Evolutionary conservation across 2,888 invertebrate species (phyloP).

Genomic region (Torymus texanus): DNA sequence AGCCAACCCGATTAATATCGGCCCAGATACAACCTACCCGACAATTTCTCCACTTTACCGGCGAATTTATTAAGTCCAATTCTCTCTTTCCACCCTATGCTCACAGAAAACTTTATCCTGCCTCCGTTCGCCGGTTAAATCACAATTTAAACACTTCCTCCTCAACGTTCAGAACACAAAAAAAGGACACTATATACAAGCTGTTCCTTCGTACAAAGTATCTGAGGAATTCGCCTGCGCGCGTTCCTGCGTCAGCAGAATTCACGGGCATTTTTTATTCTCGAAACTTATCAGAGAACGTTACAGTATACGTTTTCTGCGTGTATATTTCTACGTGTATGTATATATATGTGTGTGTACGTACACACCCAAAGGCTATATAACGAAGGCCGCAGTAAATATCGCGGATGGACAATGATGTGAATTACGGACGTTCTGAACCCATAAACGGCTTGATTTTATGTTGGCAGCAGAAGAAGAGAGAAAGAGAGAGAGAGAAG

Average conservation of each 20-base stretch:
- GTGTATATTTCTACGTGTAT: background rate
- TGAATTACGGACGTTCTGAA: conserved; percentile 71
- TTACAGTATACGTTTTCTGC: background rate
- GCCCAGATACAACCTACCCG: no score
- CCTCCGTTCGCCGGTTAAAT: conserved; percentile 11
- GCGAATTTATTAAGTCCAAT: conserved; percentile 2
- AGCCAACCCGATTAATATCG: background rate
- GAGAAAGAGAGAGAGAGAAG: background rate
- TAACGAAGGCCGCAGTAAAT: conserved; percentile 71
- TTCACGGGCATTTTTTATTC: background rate
- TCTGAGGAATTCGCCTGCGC: conserved; percentile 12
- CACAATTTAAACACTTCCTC: conserved; percentile 32
- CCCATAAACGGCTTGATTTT: conserved; percentile 72
- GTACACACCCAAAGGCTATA: conserved; percentile 29
- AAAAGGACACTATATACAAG: no score
- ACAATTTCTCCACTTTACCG: background rate
- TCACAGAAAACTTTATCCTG: no score
- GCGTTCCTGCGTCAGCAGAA: background rate
- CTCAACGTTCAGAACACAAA: no score
- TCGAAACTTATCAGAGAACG: conserved; percentile 47
- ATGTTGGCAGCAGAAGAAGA: conserved; percentile 66
- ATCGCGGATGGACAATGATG: conserved; percentile 71
- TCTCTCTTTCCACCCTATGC: background rate
- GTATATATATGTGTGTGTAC: background rate
- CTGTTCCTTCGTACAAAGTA: no score